phyloP scores from a whole-genome alignment of 2,797 vertebrate species.

The Aplochiton taeniatus region DNA sequence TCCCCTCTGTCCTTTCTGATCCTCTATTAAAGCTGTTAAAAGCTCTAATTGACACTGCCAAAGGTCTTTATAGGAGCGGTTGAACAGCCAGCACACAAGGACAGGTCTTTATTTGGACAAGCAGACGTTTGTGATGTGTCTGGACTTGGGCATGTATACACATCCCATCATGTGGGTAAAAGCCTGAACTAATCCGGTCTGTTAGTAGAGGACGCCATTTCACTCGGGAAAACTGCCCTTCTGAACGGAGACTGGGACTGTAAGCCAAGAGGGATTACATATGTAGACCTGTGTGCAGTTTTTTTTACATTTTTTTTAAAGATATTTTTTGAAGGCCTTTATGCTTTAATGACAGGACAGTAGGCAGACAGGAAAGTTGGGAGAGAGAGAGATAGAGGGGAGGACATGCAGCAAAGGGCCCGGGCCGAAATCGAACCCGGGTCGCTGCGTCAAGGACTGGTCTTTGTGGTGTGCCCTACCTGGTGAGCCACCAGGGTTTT shows the following conservation, averaged over 20 bases:
- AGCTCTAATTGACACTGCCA: slow-evolving; percentile 37
- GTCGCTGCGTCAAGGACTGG: no score
- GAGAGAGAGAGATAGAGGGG: no score
- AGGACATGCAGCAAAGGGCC: no score
- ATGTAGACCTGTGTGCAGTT: no score
- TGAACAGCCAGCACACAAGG: background rate
- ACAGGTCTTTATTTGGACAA: slow-evolving; percentile 50
- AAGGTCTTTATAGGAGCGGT: slow-evolving; percentile 28
- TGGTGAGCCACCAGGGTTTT: no score
- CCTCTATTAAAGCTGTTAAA: slow-evolving; percentile 56
- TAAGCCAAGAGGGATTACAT: no score
- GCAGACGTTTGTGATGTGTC: slow-evolving; percentile 28
- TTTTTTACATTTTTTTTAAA: no score
- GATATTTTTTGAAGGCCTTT: no score
- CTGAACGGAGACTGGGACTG: slow-evolving; percentile 7
- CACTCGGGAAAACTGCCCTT: background rate
- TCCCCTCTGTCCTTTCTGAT: slow-evolving; percentile 41
- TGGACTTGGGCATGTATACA: slow-evolving; percentile 19
- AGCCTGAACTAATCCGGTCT: slow-evolving; percentile 26
- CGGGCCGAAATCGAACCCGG: no score
- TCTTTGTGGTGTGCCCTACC: no score
- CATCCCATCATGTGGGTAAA: slow-evolving; percentile 30
- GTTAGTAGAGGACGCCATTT: slow-evolving; percentile 11
- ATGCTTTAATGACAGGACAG: no score
- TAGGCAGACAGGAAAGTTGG: no score